phyloP scores from a whole-genome alignment of 2,888 invertebrate species.

The Protophormia terraenovae region DNA sequence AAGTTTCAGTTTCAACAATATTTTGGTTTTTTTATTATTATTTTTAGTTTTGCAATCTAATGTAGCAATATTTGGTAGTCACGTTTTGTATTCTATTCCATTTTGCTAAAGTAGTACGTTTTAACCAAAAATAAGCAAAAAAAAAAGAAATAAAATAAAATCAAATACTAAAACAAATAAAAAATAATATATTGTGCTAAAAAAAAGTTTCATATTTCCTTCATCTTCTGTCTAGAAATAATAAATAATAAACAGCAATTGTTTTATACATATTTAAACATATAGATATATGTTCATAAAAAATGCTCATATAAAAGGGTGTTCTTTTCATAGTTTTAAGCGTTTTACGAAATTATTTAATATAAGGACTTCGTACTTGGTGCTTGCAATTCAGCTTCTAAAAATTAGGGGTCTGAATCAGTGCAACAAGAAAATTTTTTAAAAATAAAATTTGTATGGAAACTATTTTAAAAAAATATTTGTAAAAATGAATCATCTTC shows the following conservation, averaged over 20 bases:
- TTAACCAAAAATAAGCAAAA: not conserved
- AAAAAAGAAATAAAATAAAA: not conserved
- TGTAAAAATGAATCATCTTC: too few species aligned
- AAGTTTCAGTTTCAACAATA: constrained; percentile 40
- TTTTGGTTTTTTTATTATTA: not conserved
- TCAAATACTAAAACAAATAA: not conserved
- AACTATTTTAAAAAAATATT: too few species aligned
- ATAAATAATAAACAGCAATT: constrained; percentile 60
- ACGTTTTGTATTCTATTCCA: constrained; percentile 61
- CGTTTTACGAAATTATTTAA: too few species aligned
- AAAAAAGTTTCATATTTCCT: constrained; percentile 57
- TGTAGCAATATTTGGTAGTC: constrained; percentile 63
- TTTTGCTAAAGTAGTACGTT: constrained; percentile 18
- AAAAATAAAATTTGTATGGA: too few species aligned
- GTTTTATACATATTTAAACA: constrained; percentile 22
- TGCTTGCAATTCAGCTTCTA: too few species aligned
- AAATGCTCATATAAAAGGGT: not conserved
- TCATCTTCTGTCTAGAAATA: constrained; percentile 43
- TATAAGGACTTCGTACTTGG: too few species aligned
- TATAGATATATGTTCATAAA: not conserved
- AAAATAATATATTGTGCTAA: not conserved
- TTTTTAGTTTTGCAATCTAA: constrained; percentile 40
- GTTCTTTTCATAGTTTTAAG: too few species aligned
- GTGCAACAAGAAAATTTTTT: too few species aligned
- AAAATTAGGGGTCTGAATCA: too few species aligned